A percentile compares a stretch with the other conserved stretches of the same genome.
Evolutionary conservation across 2,888 invertebrate species (phyloP).

Genomic region (Neria commutata): DNA sequence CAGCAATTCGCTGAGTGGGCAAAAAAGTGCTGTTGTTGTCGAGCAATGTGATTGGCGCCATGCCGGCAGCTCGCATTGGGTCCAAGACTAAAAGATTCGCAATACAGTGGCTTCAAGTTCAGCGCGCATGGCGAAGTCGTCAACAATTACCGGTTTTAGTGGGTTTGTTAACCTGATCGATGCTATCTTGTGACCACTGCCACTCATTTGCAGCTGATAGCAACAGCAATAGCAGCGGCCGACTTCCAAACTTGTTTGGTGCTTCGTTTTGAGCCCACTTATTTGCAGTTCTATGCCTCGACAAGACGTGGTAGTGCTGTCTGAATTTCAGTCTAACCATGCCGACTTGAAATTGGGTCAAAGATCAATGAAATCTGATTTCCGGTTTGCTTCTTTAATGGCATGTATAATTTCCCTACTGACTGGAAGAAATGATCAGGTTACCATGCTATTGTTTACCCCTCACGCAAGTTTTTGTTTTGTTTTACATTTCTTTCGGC

Average conservation of each 20-base stretch:
- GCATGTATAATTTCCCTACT: background rate
- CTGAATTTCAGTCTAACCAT: background rate
- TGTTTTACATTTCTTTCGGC: background rate
- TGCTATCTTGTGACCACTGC: background rate
- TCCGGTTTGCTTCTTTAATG: background rate
- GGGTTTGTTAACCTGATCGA: conserved; percentile 11
- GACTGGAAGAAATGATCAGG: background rate
- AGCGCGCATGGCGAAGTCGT: background rate
- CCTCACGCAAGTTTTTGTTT: background rate
- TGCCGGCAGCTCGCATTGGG: background rate
- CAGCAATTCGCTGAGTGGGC: too few species aligned
- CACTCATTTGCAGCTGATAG: too few species aligned
- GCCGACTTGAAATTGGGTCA: conserved; percentile 27
- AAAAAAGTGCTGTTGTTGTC: background rate
- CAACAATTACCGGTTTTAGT: background rate
- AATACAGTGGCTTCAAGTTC: conserved; percentile 7
- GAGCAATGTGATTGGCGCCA: background rate
- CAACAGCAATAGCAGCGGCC: background rate
- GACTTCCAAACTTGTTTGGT: conserved; percentile 3
- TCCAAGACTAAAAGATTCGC: conserved; percentile 5
- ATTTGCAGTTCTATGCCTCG: conserved; percentile 11
- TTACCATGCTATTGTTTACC: too few species aligned
- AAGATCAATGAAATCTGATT: conserved; percentile 33
- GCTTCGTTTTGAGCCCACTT: conserved; percentile 5
- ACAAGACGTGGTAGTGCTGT: background rate